A percentile compares a stretch with the other conserved stretches of the same genome.
Conservation (phyloP, 2,888 invertebrate genomes). For the Nineta flava region DNA sequence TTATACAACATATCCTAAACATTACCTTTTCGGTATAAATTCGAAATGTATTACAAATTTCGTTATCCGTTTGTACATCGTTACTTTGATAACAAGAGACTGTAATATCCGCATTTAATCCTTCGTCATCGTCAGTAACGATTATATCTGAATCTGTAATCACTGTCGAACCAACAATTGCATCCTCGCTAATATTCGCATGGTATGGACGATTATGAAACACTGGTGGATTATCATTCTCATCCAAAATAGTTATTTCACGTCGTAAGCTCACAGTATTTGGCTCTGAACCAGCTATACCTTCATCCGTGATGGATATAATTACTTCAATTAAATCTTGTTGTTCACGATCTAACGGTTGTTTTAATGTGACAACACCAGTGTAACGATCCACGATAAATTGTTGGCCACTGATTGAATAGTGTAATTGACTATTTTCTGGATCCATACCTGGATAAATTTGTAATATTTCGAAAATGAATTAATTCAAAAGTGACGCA, state of each 20-base stretch:
- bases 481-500: neutral
- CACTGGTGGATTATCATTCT: constrained; percentile 65
- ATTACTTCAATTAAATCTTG: constrained; percentile 58
- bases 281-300: constrained; percentile 50
- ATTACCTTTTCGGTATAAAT: constrained; percentile 45
- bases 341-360: constrained; percentile 52
- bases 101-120: constrained; percentile 50
- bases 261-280: constrained; percentile 63
- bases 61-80: constrained; percentile 36
- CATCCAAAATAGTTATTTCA: constrained; percentile 60
- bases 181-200: constrained; percentile 51
- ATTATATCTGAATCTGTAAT: constrained; percentile 38
- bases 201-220: constrained; percentile 61
- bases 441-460: constrained; percentile 45
- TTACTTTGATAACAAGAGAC: constrained; percentile 45
- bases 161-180: constrained; percentile 44
- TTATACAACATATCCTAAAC: neutral
- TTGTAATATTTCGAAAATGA: no score
- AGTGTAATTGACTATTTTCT: constrained; percentile 53
- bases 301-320: constrained; percentile 69
- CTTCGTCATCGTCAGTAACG: constrained; percentile 57
- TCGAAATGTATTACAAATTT: constrained; percentile 53
- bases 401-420: constrained; percentile 68
- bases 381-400: constrained; percentile 61
- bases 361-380: constrained; percentile 57